Conservation (phyloP, 2,888 invertebrate species). For the Erynnis tages region DNA sequence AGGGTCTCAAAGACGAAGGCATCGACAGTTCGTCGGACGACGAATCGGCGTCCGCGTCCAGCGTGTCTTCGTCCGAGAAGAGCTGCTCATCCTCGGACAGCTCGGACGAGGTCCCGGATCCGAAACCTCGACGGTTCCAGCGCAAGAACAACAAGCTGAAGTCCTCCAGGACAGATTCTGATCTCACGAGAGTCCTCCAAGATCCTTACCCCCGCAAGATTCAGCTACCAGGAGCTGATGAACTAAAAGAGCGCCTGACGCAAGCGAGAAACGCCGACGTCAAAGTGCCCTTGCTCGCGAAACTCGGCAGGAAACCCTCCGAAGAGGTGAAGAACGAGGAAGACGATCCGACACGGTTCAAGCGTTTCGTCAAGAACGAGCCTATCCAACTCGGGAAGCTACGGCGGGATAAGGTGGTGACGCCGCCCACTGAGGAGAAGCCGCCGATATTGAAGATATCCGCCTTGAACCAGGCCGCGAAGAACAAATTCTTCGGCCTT, state of each 20-base stretch:
- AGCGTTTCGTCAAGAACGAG: constrained; percentile 61
- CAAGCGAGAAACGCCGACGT: constrained; percentile 64
- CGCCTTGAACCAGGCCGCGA: constrained; percentile 63
- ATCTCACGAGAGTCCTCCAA: constrained; percentile 55
- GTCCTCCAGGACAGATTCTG: constrained; percentile 71
- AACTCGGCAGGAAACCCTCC: constrained; percentile 61
- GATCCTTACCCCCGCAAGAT: constrained; percentile 52
- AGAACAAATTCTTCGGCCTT: constrained; percentile 72
- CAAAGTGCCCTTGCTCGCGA: constrained; percentile 60
- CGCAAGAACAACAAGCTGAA: constrained; percentile 71
- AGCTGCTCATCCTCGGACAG: constrained; percentile 75
- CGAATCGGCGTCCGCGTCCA: constrained; percentile 67
- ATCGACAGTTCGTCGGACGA: constrained; percentile 79
- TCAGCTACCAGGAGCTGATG: constrained; percentile 51
- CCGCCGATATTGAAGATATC: constrained; percentile 63
- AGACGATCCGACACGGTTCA: constrained; percentile 52
- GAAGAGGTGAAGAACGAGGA: constrained; percentile 56
- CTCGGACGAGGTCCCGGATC: constrained; percentile 65
- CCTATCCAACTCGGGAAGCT: constrained; percentile 69
- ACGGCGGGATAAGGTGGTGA: constrained; percentile 52
- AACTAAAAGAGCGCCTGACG: constrained; percentile 49
- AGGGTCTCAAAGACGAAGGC: constrained; percentile 79
- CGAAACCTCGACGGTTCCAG: constrained; percentile 62
- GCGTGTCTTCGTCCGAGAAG: constrained; percentile 73
- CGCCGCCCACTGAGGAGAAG: constrained; percentile 44